Percentiles rank a stretch among this genome's conserved stretches.
Conservation (phyloP, 2,888 invertebrate species). For the Cyclophora punctaria region DNA sequence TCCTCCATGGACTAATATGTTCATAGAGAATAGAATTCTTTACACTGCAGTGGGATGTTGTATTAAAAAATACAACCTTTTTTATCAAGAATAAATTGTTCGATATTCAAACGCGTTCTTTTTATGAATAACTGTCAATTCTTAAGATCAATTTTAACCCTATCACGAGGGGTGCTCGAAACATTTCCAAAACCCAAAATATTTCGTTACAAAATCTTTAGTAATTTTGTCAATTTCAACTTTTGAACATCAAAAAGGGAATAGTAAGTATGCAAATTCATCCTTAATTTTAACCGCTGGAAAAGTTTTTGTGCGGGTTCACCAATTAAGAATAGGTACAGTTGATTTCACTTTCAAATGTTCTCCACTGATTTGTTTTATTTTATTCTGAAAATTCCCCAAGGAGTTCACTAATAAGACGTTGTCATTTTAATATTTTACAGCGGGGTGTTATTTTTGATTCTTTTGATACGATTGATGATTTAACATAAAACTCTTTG, state of each 20-base stretch:
- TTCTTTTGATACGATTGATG: not conserved
- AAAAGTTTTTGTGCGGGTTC: slow-evolving; percentile 49
- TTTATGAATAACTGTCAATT: no score
- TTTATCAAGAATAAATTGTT: no score
- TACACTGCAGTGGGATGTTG: no score
- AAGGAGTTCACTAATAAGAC: slow-evolving; percentile 8
- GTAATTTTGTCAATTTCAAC: not conserved
- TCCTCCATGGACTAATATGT: no score
- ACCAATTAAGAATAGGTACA: slow-evolving; percentile 52
- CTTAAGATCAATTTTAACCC: no score
- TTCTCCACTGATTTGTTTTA: slow-evolving; percentile 20
- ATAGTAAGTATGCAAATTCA: slow-evolving; percentile 48
- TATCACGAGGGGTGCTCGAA: no score
- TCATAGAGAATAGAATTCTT: no score
- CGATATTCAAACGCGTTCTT: no score
- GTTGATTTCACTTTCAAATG: slow-evolving; percentile 59
- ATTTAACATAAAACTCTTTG: not conserved
- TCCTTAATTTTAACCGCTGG: slow-evolving; percentile 49
- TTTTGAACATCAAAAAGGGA: slow-evolving; percentile 3
- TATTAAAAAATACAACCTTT: no score
- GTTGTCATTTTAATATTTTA: slow-evolving; percentile 4
- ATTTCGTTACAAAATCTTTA: slow-evolving; percentile 1
- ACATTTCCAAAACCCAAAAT: slow-evolving; percentile 1
- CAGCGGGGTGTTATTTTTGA: not conserved
- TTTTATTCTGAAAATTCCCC: slow-evolving; percentile 12